Conservation (phyloP, 2,797 vertebrate species). For the Telmatherina bonti region DNA sequence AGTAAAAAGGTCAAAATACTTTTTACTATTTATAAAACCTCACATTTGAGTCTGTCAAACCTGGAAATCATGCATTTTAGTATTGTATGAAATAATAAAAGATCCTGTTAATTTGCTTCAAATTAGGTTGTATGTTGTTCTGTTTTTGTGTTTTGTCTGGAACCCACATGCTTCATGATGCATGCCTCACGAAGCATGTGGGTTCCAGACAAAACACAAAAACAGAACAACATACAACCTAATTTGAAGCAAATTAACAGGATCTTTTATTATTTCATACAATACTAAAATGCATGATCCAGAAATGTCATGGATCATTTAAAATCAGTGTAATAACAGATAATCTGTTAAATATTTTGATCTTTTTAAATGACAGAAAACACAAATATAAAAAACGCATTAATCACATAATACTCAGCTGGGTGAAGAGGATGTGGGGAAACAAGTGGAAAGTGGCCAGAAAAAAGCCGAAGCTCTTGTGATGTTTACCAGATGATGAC, state of each 20-base stretch:
- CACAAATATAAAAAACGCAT: not conserved
- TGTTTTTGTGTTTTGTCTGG: not conserved
- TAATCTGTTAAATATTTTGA: not conserved
- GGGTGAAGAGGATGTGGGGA: not conserved
- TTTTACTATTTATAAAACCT: no score
- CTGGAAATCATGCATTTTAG: no score
- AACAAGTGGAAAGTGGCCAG: not conserved
- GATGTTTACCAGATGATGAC: slow-evolving; percentile 5
- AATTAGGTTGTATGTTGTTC: not conserved
- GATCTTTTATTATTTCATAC: no score
- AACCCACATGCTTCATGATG: no score
- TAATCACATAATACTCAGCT: not conserved
- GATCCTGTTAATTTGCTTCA: no score
- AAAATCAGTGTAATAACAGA: no score
- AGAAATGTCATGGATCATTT: no score
- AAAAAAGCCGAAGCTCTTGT: slow-evolving; percentile 13
- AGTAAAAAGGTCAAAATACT: no score
- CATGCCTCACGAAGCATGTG: no score
- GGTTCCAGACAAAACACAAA: not conserved
- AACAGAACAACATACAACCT: not conserved
- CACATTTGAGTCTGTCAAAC: no score
- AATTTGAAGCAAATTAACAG: not conserved
- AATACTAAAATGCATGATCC: no score
- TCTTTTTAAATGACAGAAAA: slow-evolving; percentile 10
- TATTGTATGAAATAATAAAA: no score